Evolutionary conservation across 1,140 invertebrate genomes (phyloP).

Genomic region (Armadillidium nasatum): DNA sequence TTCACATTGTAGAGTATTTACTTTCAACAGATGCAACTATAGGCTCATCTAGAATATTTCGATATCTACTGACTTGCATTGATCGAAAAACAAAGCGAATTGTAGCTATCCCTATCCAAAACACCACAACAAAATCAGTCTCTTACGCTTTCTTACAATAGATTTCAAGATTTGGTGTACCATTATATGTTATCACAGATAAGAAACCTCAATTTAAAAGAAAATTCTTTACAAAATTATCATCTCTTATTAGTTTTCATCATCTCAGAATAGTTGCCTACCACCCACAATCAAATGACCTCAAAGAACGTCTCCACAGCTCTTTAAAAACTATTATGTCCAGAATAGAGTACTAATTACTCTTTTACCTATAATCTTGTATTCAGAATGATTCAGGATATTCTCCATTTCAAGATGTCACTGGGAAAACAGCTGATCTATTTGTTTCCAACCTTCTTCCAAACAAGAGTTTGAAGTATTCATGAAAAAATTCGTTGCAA

Average conservation of each 20-base stretch:
- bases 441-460: too few relatives aligned
- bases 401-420: too few relatives aligned
- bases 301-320: too few relatives aligned
- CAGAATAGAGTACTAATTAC: too few relatives aligned
- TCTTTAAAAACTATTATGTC: too few relatives aligned
- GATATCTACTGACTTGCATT: slow-evolving; percentile 1
- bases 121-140: slow-evolving; percentile 20
- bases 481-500: too few relatives aligned
- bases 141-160: slow-evolving; percentile 29
- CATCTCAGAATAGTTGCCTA: not conserved
- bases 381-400: too few relatives aligned
- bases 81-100: slow-evolving; percentile 16
- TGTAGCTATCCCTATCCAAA: slow-evolving; percentile 22
- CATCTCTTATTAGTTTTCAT: slow-evolving; percentile 23
- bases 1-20: not conserved
- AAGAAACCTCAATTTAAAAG: slow-evolving; percentile 16
- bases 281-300: too few relatives aligned
- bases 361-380: too few relatives aligned
- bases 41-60: not conserved
- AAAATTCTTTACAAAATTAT: slow-evolving; percentile 25
- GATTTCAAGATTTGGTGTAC: slow-evolving; percentile 30
- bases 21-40: not conserved
- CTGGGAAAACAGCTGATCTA: too few relatives aligned
- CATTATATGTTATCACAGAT: slow-evolving; percentile 26
- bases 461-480: too few relatives aligned